phyloP scores from a whole-genome alignment of 2,113 vertebrate genomes.

The Colossoma macropomum region DNA sequence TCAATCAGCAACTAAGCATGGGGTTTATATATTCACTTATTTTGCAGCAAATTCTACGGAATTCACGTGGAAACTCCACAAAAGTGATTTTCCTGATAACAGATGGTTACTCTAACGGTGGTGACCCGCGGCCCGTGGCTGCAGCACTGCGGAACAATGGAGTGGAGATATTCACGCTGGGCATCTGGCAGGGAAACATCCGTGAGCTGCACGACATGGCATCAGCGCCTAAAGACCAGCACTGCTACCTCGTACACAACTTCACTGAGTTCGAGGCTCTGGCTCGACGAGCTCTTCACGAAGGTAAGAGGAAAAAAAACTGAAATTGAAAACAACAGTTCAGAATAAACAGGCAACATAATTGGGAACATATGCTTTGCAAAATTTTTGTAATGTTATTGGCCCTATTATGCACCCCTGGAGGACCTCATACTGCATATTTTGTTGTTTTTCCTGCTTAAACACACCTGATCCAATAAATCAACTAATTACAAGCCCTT shows the following conservation, averaged over 20 bases:
- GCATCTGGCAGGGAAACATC: conserved; percentile 98
- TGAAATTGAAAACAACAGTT: neutral
- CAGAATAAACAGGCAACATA: neutral
- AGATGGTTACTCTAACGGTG: conserved; percentile 97
- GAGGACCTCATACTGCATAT: neutral
- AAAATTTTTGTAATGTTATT: neutral
- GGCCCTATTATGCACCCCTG: neutral
- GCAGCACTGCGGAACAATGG: conserved; percentile 87
- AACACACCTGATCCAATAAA: neutral
- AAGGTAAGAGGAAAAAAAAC: conserved; percentile 81
- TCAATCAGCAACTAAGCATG: no score
- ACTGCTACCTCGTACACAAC: conserved; percentile 95
- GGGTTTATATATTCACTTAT: neutral
- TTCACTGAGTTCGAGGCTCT: conserved; percentile 97
- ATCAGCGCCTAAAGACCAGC: conserved; percentile 93
- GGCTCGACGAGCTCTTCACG: conserved; percentile 91
- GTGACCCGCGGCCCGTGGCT: conserved; percentile 92
- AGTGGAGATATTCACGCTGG: conserved; percentile 97
- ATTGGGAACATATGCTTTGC: neutral
- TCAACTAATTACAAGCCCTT: neutral
- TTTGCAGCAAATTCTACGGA: conserved; percentile 91
- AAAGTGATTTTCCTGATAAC: conserved; percentile 98
- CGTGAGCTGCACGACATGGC: conserved; percentile 97
- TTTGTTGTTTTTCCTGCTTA: neutral
- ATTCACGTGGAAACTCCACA: conserved; percentile 88